Conservation (phyloP, 37 sponge, comb jelly and placozoan species). For the Ianthella basta region DNA sequence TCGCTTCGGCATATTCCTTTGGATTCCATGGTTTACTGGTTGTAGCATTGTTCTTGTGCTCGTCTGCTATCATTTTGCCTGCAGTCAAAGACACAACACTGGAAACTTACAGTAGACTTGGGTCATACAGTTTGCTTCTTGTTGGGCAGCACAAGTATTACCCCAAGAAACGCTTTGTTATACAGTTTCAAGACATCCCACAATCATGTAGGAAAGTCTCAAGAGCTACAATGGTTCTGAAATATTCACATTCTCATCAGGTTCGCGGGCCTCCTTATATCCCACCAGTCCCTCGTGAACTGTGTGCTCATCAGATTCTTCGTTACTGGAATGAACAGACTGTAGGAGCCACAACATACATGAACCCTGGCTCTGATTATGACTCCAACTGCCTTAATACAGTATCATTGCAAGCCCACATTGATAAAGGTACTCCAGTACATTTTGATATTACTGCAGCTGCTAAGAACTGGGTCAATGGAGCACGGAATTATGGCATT, state of each 20-base stretch:
- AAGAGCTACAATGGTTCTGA: neutral
- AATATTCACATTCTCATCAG: neutral
- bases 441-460: neutral
- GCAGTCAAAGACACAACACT: neutral
- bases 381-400: neutral
- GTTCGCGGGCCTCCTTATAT: neutral
- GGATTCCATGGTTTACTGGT: no score
- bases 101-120: neutral
- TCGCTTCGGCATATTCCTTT: no score
- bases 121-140: neutral
- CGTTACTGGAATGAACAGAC: neutral
- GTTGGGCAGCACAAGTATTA: neutral
- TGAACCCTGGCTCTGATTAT: neutral
- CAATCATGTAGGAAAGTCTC: neutral
- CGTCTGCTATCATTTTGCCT: no score
- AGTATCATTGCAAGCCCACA: neutral
- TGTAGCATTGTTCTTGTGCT: no score
- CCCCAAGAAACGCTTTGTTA: neutral
- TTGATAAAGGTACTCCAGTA: neutral
- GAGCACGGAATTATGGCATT: constrained; percentile 2
- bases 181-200: neutral
- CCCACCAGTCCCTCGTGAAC: neutral
- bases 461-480: neutral
- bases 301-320: constrained; percentile 2
- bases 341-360: neutral